These are phyloP conservation scores for Nymphicus hollandicus DNA, from an alignment of 2,113 vertebrate genomes.

Conservation along the genomic window DNA sequence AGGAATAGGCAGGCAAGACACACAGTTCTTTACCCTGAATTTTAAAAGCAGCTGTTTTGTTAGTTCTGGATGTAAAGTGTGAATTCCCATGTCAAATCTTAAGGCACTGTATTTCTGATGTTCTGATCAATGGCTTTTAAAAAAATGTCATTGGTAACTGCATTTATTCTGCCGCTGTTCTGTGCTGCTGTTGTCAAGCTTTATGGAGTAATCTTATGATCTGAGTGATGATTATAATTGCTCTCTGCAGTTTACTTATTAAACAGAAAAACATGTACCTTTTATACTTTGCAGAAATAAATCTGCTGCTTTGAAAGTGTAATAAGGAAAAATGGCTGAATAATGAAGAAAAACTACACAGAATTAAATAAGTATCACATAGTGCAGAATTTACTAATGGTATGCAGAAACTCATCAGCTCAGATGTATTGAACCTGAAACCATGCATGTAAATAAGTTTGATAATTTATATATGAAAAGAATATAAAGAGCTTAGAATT, in stretches of 20 bases:
- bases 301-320: not conserved
- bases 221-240: conserved; percentile 11
- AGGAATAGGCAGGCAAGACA: not conserved
- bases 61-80: not conserved
- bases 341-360: not conserved
- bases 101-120: not conserved
- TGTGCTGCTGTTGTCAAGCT: not conserved
- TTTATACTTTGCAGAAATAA: not conserved
- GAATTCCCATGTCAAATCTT: not conserved
- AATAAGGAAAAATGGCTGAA: not conserved
- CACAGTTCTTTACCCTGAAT: not conserved
- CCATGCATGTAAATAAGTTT: not conserved
- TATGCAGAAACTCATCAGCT: not conserved
- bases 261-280: not conserved
- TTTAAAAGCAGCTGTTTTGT: not conserved
- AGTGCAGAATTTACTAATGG: not conserved
- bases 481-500: not conserved
- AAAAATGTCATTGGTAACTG: not conserved
- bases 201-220: not conserved
- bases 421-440: not conserved
- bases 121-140: not conserved
- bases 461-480: not conserved
- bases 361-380: not conserved
- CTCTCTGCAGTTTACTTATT: not conserved
- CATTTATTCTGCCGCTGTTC: not conserved